Evolutionary conservation across 2,888 invertebrate genomes (phyloP).

Genomic region (Drosophila peninsularis): DNA sequence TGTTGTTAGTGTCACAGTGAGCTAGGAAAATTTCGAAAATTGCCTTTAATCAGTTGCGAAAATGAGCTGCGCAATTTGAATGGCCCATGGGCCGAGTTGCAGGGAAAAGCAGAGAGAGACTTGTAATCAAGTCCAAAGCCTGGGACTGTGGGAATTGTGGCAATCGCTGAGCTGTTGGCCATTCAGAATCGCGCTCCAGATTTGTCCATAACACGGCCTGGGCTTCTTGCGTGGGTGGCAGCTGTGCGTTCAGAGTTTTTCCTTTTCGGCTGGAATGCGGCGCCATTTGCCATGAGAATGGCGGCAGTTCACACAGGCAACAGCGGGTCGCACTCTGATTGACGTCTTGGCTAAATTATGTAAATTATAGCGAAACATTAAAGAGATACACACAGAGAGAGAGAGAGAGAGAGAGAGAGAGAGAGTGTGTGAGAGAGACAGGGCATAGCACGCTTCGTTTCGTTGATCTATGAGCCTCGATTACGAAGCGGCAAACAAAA

Average conservation of each 20-base stretch:
- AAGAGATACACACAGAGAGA: neutral
- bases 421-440: neutral
- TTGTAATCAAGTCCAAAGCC: conserved; percentile 11
- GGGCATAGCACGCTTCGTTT: conserved; percentile 51
- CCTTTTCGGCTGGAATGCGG: conserved; percentile 45
- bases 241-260: conserved; percentile 41
- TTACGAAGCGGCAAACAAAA: conserved; percentile 60
- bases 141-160: conserved; percentile 42
- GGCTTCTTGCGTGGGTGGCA: conserved; percentile 30
- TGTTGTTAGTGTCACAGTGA: conserved; percentile 65
- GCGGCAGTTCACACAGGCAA: conserved; percentile 54
- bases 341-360: conserved; percentile 57
- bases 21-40: conserved; percentile 69
- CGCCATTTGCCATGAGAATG: conserved; percentile 53
- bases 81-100: conserved; percentile 39
- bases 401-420: conserved; percentile 6
- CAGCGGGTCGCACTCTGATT: conserved; percentile 39
- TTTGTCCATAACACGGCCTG: conserved; percentile 15
- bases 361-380: conserved; percentile 48
- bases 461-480: conserved; percentile 75
- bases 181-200: conserved; percentile 44
- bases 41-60: conserved; percentile 77
- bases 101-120: neutral
- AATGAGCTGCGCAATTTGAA: conserved; percentile 72
- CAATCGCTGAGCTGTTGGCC: conserved; percentile 38